A percentile compares a stretch with the other conserved stretches of the same genome.
Conservation (phyloP, 2,797 vertebrate species). For the Mormyrus proboscirostris region DNA sequence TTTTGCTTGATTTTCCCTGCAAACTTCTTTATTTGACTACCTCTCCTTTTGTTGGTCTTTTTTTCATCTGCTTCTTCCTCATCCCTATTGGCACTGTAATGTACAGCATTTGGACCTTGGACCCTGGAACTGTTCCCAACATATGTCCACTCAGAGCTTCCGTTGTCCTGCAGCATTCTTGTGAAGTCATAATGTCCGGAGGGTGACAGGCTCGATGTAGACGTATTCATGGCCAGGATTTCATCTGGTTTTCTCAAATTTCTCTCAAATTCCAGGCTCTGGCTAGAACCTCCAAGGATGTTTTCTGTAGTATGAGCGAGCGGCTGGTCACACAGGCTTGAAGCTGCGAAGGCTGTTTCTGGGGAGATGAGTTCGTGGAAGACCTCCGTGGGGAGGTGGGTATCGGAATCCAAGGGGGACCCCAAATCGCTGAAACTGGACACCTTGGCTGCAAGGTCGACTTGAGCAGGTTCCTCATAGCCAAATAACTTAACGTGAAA, state of each 20-base stretch:
- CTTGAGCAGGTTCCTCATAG: not conserved
- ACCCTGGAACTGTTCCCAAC: not conserved
- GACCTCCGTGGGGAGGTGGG: not conserved
- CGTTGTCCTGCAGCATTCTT: not conserved
- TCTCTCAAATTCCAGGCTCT: not conserved
- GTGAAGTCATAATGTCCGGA: not conserved
- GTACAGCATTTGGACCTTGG: not conserved
- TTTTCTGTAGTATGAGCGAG: not conserved
- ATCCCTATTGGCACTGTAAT: not conserved
- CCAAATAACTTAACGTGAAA: not conserved
- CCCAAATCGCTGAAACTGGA: not conserved
- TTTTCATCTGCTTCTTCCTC: not conserved
- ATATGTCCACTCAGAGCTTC: not conserved
- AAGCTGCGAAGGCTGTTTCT: not conserved
- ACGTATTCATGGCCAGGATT: not conserved
- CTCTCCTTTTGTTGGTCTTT: not conserved
- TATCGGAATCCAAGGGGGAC: not conserved
- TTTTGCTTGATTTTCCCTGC: not conserved
- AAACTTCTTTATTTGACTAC: not conserved
- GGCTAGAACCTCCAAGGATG: not conserved
- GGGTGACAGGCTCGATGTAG: not conserved
- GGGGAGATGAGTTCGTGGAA: not conserved
- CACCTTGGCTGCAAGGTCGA: not conserved
- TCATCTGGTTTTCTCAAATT: not conserved
- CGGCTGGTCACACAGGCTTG: not conserved